Evolutionary conservation across 2,113 vertebrate species (phyloP).

Genomic region (Sceloporus tristichus): DNA sequence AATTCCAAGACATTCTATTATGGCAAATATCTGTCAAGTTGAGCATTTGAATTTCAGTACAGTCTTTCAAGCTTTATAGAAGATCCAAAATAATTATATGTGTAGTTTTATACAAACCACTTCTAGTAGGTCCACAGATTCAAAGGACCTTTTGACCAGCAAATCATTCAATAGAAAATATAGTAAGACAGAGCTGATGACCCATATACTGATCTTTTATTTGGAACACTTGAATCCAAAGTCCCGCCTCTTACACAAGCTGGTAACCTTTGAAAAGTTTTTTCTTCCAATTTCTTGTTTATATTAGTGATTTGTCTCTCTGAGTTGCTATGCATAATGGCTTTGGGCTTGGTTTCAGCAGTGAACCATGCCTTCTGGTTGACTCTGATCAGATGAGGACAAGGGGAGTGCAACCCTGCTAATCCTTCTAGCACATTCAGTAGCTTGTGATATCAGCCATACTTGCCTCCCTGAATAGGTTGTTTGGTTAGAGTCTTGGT

Average conservation of each 20-base stretch:
- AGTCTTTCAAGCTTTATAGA: background rate
- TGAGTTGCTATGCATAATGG: too few relatives aligned
- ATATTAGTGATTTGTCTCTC: background rate
- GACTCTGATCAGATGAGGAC: background rate
- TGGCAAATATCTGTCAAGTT: accelerated
- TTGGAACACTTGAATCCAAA: background rate
- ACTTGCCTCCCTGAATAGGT: background rate
- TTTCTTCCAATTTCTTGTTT: background rate
- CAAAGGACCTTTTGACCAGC: background rate
- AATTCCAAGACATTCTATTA: background rate
- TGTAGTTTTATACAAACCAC: background rate
- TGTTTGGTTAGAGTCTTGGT: background rate
- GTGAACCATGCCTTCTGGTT: background rate
- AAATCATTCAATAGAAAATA: background rate
- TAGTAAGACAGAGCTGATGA: background rate
- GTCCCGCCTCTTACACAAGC: background rate
- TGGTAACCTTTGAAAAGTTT: background rate
- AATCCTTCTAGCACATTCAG: background rate
- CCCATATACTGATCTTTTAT: background rate
- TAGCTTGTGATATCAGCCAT: background rate
- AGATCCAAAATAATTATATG: conserved; percentile 24
- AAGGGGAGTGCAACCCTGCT: background rate
- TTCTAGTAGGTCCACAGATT: background rate
- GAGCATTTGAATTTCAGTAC: background rate
- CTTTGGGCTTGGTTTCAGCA: background rate